Base-by-base conservation (phyloP, 2,797 vertebrate genomes). In the Sebastes nivosus region DNA sequence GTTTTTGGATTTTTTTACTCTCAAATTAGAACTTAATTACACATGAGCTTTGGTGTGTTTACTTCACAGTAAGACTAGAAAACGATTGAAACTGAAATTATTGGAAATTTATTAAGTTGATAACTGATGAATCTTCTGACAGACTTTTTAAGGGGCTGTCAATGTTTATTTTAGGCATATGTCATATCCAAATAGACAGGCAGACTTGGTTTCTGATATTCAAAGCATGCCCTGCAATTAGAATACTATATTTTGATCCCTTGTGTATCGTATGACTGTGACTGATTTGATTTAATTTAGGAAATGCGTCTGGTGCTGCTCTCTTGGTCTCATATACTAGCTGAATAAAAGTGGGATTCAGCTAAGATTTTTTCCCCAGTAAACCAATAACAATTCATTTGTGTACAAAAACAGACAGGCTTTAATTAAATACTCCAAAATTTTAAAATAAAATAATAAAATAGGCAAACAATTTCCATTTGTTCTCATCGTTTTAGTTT, bases 351-450 rank as follows among this genome's bases (percentile, higher is more conserved):
- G 11, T 67, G 24, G 36, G 30, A 73, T 59, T 74, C 13, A 72
- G 57, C 18, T 46, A 1, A 64, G 14, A 13, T 8, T 5, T 38
- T 68, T 42, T 68, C 29, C 54, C n/a, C 46, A 84, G 16, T 50
- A 68, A 84, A 85, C 75, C 36, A 73, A 72, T 75, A 36, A 82
- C 67, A 88, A 72, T 80, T 58, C 63, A 2, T 81, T 75, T 14
- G 34, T 83, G 75, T 92, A 93, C 24, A 93, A 92, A 93, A 94
- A 91, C 84, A 81, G 64, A 87, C 78, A 93, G 5, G 16, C 85
- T 95, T 95, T 90, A 93, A 94, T 94, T 85, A 90, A 95, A 94
- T 92, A 91, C 60, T 81, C 79, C 72, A 92, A 87, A 93, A 88
- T 64, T 82, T 79, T 67, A 92, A 87, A 93, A 88, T 79, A 71